Evolutionary conservation across 2,797 vertebrate genomes (phyloP).

Genomic region (Ataeniobius toweri): DNA sequence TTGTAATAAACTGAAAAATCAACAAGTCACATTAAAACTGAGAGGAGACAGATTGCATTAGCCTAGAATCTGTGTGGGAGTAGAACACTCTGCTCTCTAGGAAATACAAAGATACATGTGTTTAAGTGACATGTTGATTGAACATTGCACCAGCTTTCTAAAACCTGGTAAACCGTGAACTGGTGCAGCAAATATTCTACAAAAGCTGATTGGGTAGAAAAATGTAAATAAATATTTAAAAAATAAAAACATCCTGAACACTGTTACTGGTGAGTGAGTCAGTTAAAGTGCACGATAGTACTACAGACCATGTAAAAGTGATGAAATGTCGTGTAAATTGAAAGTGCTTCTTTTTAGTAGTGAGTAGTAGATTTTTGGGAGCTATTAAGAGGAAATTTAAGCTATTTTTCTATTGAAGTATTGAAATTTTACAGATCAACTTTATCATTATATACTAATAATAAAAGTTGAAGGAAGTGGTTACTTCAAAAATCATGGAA

Average conservation of each 20-base stretch:
- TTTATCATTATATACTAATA: neutral
- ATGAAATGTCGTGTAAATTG: neutral
- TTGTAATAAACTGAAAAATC: neutral
- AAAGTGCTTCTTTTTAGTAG: neutral
- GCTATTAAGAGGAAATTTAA: neutral
- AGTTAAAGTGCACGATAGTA: neutral
- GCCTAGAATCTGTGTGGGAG: neutral
- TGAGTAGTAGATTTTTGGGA: neutral
- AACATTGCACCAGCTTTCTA: too few species aligned
- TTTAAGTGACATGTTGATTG: neutral
- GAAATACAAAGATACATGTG: neutral
- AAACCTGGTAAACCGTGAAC: neutral
- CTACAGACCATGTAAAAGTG: neutral
- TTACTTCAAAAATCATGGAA: too few species aligned
- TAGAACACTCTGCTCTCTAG: neutral
- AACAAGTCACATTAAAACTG: neutral
- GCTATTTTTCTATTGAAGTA: neutral
- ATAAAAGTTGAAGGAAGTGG: too few species aligned
- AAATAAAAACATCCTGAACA: neutral
- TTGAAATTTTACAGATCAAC: neutral
- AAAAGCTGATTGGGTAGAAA: neutral
- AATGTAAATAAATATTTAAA: neutral
- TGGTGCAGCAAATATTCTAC: neutral
- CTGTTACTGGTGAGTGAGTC: too few species aligned
- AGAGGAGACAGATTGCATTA: neutral